Evolutionary conservation across 2,888 invertebrate genomes (phyloP).

Genomic region (Griposia aprilina): DNA sequence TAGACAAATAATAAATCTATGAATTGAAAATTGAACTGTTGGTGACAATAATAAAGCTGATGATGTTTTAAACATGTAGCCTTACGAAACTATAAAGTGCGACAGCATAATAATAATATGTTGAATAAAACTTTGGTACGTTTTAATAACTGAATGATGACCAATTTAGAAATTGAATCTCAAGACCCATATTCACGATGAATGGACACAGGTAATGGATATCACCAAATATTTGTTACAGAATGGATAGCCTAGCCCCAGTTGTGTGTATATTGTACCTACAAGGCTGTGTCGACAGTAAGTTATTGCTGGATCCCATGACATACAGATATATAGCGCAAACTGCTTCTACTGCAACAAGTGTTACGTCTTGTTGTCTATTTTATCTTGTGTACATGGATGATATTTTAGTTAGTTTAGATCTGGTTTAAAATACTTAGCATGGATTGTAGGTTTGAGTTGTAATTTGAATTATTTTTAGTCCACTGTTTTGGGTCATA

Average conservation of each 20-base stretch:
- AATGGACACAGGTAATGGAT: constrained; percentile 17
- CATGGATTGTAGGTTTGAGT: neutral
- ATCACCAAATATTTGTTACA: constrained; percentile 32
- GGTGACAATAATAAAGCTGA: neutral
- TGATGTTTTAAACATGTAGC: neutral
- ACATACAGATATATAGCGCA: constrained; percentile 47
- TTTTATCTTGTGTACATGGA: constrained; percentile 31
- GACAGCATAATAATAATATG: too few relatives aligned
- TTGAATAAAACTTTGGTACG: too few relatives aligned
- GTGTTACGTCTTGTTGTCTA: constrained; percentile 40
- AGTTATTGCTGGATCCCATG: constrained; percentile 50
- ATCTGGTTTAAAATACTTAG: neutral
- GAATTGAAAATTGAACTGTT: neutral
- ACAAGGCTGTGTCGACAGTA: constrained; percentile 54
- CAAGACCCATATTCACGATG: neutral
- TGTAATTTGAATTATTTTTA: neutral
- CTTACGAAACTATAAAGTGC: neutral
- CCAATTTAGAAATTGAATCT: neutral
- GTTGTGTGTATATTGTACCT: constrained; percentile 51
- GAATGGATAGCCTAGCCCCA: constrained; percentile 32
- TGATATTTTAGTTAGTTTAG: neutral
- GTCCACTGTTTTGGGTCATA: neutral
- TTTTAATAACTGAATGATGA: neutral
- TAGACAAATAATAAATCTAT: too few relatives aligned
- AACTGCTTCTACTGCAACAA: constrained; percentile 56